Evolutionary conservation across 1,140 invertebrate genomes (phyloP).

Genomic region (Anastrepha ludens): DNA sequence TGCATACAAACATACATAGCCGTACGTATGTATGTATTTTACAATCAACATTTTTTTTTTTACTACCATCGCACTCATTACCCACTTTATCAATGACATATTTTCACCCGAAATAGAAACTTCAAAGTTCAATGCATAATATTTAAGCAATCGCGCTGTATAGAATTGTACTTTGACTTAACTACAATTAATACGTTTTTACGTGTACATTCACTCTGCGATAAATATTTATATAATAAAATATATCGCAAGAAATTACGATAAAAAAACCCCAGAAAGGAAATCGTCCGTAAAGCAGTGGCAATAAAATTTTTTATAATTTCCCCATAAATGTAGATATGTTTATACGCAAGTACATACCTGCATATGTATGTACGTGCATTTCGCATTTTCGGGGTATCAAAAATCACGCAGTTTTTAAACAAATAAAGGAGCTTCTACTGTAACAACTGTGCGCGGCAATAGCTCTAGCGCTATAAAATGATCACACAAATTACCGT

Average conservation of each 20-base stretch:
- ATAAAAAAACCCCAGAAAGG: background rate
- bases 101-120: no score
- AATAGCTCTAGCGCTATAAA: background rate
- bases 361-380: background rate
- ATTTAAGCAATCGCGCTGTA: no score
- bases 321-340: background rate
- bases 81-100: no score
- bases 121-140: no score
- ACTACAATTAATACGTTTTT: background rate
- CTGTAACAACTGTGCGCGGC: background rate
- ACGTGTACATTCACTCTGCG: background rate
- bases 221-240: background rate
- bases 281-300: background rate
- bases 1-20: no score
- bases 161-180: background rate
- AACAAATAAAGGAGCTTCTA: slow-evolving; percentile 44
- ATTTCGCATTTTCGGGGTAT: background rate
- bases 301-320: slow-evolving; percentile 24
- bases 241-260: background rate
- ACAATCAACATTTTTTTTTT: no score
- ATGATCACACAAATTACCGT: background rate
- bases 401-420: slow-evolving; percentile 26
- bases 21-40: no score
- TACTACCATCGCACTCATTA: no score
- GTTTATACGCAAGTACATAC: background rate